Evolutionary conservation across 2,113 vertebrate species (phyloP), one percentile per base, ranked within the genome.

Genomic region (Tragelaphus scriptus): DNA sequence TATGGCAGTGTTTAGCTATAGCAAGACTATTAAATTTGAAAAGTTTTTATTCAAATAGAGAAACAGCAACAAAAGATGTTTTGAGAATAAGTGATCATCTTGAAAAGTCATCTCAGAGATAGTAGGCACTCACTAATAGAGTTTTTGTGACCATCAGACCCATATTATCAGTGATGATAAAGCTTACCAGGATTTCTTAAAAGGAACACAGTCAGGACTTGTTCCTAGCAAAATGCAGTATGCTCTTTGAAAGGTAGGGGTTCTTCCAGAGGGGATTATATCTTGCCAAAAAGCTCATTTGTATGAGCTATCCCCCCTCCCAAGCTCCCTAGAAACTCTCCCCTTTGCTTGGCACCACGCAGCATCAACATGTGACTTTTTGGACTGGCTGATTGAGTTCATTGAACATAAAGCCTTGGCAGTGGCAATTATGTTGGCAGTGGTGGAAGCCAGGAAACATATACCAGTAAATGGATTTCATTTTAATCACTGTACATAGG

Each of bases 271-370:
- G 97, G 96, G 96, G 93, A 98, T 97, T 90, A 17, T 75, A 49
- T 95, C 91, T 96, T 98, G 98, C 98, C 98, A 98, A 97, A 96
- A 91, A 47, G 91, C 97, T 98, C 97, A 97, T 98, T 98, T 98
- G 98, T 98, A 90, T 85, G 86, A 97, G 92, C n/a, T 93, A 94
- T 40, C 80, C 95, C 91, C 36, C 98, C 95, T 96, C 89, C 94
- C 84, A 93, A 44, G 95, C 96, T 97, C 93, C 91, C 93, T 86
- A 95, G 96, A 84, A 98, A 95, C 71, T 90, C 91, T 97, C 93
- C 58, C 86, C 65, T 94, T 91, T n/a, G 96, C 63, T 97, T 98
- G 98, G 98, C 98, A 98, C 88, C 97, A 86, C 8, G 17, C 85
- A 94, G 65, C 86, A 95, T n/a, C n/a, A 12, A 91, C 98, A 97